Evolutionary conservation across 2,888 invertebrate genomes (phyloP), one percentile per base, ranked within the genome.

Genomic region (Drosophila mettleri): DNA sequence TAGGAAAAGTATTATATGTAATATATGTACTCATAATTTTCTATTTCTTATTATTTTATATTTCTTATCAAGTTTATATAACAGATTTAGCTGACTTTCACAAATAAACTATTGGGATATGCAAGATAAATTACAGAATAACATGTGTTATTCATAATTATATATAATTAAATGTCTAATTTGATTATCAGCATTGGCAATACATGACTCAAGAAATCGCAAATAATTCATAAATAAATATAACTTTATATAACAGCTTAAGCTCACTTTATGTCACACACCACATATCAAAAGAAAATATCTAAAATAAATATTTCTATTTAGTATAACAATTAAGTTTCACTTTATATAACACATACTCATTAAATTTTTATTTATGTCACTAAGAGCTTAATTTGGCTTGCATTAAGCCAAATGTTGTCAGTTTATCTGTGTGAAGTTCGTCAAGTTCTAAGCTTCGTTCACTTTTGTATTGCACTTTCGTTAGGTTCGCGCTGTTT

Each of bases 331-430:
- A 54, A 16, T 43, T 54, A 10, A 41, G 10, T 24, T 7, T 34
- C 38, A 41, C 43, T 49, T 45, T 20, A 14, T 20, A 14, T 10
- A 64, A 34, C 51, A 74, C 74, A 20, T 74, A 71, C 77, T 76
- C 77, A 74, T 74, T 72, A 74, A 75, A 49, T 57, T 46, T 27
- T 3, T 45, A 48, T n/a, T 22, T 22, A 10, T 34, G 7, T n/a
- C 31, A 12, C 1, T 29, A 63, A 58, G 18, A 58, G 49, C 6
- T 66, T 53, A 29, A 31, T 68, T 46, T 29, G 29, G 29, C 38
- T 73, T 4, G 33, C 43, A 33, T 54, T 9, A 1, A 22, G 55
- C 18, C 3, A 2, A 1, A 20, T 24, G 22, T 60, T 54, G 4
- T 41, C 31, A 10, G n/a, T 22, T 24, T 43, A 20, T 43, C 14